Conservation (phyloP, 2,797 vertebrate species). For the Apogon hyalosoma region DNA sequence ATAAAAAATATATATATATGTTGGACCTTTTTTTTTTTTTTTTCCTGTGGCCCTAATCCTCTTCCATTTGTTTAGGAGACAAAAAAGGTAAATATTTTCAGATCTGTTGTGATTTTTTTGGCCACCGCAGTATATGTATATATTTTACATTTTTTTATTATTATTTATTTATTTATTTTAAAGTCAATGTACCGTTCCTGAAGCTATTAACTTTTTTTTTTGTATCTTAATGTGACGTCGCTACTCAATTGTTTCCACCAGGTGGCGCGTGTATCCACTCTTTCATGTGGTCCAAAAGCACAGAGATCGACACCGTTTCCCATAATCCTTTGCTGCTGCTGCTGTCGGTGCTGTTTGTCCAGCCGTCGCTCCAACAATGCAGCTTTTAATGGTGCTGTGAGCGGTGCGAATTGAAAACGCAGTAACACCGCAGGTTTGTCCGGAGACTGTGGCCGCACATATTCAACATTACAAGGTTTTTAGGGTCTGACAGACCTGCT, state of each 20-base stretch:
- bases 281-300: background rate
- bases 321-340: slow-evolving; percentile 68
- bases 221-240: too few species aligned
- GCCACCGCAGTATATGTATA: too few species aligned
- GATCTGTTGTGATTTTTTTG: too few species aligned
- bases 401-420: slow-evolving; percentile 46
- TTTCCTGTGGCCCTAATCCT: too few species aligned
- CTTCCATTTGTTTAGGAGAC: too few species aligned
- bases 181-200: too few species aligned
- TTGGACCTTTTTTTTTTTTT: too few species aligned
- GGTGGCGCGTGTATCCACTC: slow-evolving; percentile 35
- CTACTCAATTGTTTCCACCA: slow-evolving; percentile 14
- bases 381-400: slow-evolving; percentile 79
- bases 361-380: slow-evolving; percentile 78
- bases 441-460: slow-evolving; percentile 3
- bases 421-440: slow-evolving; percentile 46
- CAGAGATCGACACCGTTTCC: slow-evolving; percentile 60
- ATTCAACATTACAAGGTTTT: background rate
- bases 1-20: too few species aligned
- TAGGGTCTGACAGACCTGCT: slow-evolving; percentile 20
- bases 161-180: too few species aligned
- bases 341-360: slow-evolving; percentile 71
- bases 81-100: too few species aligned
- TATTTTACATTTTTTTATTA: too few species aligned
- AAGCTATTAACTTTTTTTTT: too few species aligned